Conservation (phyloP, 2,888 invertebrate genomes). For the Lottia gigantea region DNA sequence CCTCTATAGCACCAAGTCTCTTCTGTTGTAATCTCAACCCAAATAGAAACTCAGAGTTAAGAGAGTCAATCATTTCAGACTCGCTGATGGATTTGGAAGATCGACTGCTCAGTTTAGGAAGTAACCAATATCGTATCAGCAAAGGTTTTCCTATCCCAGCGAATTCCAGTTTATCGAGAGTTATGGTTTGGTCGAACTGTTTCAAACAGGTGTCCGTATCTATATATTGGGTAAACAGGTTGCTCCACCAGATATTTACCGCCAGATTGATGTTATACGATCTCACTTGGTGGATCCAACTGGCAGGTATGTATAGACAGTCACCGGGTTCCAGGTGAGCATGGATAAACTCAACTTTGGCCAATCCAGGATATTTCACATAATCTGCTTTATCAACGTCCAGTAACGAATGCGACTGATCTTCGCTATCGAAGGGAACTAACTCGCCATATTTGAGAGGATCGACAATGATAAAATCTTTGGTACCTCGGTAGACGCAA, state of each 20-base stretch:
- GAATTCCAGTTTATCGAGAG: neutral
- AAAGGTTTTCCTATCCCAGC: too few relatives aligned
- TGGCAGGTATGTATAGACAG: conserved; percentile 63
- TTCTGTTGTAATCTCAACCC: too few relatives aligned
- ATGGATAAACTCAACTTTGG: conserved; percentile 55
- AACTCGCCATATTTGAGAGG: conserved; percentile 49
- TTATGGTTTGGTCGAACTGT: neutral
- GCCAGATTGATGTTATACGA: conserved; percentile 62
- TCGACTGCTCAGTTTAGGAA: too few relatives aligned
- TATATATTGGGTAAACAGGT: conserved; percentile 34
- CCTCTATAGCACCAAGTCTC: too few relatives aligned
- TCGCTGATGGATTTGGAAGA: too few relatives aligned
- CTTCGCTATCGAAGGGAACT: conserved; percentile 55
- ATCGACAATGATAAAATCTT: conserved; percentile 62
- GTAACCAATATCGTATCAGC: too few relatives aligned
- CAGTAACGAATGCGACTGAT: conserved; percentile 59
- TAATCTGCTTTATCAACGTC: conserved; percentile 66
- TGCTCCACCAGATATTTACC: conserved; percentile 64
- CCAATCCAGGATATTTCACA: conserved; percentile 55
- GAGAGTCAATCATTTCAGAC: too few relatives aligned
- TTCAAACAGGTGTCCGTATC: neutral
- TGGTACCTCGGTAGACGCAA: conserved; percentile 62
- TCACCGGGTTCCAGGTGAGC: conserved; percentile 59
- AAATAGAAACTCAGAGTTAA: too few relatives aligned
- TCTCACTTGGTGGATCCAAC: conserved; percentile 65